Conservation (phyloP, 2,888 invertebrate genomes). For the Fissipunctia ypsillon region DNA sequence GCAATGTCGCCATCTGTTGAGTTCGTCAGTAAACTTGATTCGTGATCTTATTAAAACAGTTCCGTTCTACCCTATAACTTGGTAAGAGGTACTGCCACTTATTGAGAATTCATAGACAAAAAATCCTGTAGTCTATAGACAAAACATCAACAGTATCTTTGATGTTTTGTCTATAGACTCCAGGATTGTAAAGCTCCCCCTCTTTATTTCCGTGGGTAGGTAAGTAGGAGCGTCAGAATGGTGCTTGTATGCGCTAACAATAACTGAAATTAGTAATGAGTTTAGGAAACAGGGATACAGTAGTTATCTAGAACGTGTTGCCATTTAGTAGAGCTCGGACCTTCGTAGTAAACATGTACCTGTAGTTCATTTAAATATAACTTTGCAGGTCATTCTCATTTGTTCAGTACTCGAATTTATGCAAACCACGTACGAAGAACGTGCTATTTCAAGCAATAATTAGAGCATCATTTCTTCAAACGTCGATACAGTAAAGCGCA, state of each 20-base stretch:
- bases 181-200: background rate
- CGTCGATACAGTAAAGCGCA: background rate
- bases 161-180: constrained; percentile 6
- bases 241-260: background rate
- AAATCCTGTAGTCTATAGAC: no score
- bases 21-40: constrained; percentile 65
- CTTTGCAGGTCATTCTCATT: background rate
- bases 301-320: background rate
- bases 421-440: constrained; percentile 11
- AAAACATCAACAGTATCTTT: no score
- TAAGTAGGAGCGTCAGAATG: background rate
- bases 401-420: background rate
- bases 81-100: constrained; percentile 19
- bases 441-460: constrained; percentile 7
- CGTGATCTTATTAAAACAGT: constrained; percentile 67
- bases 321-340: background rate
- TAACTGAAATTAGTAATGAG: background rate
- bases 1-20: constrained; percentile 45
- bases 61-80: constrained; percentile 40
- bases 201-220: background rate
- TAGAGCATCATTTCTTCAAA: background rate
- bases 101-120: background rate
- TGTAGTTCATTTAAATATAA: background rate
- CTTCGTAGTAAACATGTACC: background rate
- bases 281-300: no score